Evolutionary conservation across 1,140 invertebrate genomes (phyloP).

Genomic region (Micrasema minimum): DNA sequence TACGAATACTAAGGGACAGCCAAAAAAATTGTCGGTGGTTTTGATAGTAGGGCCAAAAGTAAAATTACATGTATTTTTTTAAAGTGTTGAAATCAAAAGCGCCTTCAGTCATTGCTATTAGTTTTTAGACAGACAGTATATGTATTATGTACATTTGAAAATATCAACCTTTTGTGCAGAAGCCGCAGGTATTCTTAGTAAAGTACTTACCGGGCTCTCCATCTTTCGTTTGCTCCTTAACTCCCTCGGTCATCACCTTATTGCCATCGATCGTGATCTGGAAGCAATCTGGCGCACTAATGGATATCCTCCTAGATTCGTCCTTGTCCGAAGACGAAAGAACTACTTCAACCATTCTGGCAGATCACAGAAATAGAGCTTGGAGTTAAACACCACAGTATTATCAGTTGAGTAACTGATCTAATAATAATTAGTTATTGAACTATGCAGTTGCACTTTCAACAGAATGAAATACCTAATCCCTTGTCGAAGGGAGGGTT

Average conservation of each 20-base stretch:
- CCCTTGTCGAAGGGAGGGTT: slow-evolving; percentile 37
- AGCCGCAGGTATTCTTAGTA: no score
- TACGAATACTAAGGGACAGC: no score
- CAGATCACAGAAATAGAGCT: neutral
- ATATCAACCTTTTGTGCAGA: no score
- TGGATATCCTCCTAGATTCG: slow-evolving; percentile 9
- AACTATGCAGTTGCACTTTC: neutral
- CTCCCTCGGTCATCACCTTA: neutral
- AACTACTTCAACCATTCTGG: slow-evolving; percentile 21
- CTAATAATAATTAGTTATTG: neutral
- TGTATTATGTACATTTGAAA: no score
- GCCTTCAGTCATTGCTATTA: no score
- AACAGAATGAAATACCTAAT: slow-evolving; percentile 37
- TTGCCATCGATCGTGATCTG: slow-evolving; percentile 11
- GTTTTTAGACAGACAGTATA: no score
- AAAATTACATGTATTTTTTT: no score
- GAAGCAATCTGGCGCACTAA: neutral
- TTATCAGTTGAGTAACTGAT: no score
- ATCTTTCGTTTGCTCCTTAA: neutral
- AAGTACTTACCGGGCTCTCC: slow-evolving; percentile 1
- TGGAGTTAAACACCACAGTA: no score
- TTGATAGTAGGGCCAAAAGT: no score
- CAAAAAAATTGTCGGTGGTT: no score
- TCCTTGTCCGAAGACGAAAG: neutral
- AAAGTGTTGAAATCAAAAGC: no score